Evolutionary conservation across 2,797 vertebrate species (phyloP).

Genomic region (Poeciliopsis paucimaculata): DNA sequence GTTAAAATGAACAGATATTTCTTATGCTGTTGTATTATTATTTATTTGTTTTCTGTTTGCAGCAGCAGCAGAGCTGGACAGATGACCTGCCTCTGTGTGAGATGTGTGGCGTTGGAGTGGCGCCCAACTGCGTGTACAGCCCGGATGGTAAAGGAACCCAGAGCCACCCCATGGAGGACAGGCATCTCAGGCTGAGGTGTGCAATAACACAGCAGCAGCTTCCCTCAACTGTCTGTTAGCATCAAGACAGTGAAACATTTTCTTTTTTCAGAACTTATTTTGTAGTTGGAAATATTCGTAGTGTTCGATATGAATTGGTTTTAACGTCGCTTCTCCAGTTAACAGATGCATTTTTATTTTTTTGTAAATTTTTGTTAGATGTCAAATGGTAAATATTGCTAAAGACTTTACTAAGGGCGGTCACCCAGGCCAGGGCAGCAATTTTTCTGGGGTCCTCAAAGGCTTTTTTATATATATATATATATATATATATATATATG

Average conservation of each 20-base stretch:
- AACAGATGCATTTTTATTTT: not conserved
- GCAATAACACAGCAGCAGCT: not conserved
- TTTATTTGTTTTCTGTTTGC: slow-evolving; percentile 14
- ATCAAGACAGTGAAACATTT: not conserved
- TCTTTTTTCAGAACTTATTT: not conserved
- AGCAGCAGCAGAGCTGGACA: slow-evolving; percentile 96
- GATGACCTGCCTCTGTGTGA: slow-evolving; percentile 95
- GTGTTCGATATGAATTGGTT: not conserved
- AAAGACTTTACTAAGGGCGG: not conserved
- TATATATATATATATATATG: too few relatives aligned
- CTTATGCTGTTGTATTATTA: not conserved
- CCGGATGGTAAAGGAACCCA: slow-evolving; percentile 88
- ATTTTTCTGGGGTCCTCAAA: not conserved
- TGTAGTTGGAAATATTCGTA: not conserved
- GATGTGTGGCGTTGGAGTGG: slow-evolving; percentile 90
- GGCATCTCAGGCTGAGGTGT: slow-evolving; percentile 92
- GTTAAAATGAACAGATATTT: not conserved
- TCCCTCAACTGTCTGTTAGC: not conserved
- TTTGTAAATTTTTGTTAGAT: not conserved
- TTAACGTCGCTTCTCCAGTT: not conserved
- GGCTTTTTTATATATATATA: too few relatives aligned
- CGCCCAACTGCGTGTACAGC: slow-evolving; percentile 90
- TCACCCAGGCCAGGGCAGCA: not conserved
- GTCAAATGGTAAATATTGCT: not conserved
- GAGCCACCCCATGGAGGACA: slow-evolving; percentile 91